phyloP scores from a whole-genome alignment of 2,113 vertebrate species.

The Psilopsiagon aurifrons region DNA sequence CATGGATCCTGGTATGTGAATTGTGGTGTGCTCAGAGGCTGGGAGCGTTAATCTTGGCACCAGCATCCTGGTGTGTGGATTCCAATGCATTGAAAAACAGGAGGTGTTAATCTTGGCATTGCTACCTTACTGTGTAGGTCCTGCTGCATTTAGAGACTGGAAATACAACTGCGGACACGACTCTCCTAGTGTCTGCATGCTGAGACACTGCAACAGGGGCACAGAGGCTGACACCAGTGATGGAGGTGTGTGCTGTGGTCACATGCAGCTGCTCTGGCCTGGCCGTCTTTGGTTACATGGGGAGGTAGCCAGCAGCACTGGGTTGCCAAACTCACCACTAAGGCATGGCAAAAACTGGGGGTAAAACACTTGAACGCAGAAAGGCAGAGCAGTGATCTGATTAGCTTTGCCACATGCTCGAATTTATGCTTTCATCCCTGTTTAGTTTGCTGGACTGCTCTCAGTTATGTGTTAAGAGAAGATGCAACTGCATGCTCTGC shows the following conservation, averaged over 20 bases:
- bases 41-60: conserved; percentile 47
- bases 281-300: neutral
- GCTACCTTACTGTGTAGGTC: neutral
- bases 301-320: neutral
- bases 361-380: neutral
- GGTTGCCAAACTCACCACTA: neutral
- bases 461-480: neutral
- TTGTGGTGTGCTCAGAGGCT: conserved; percentile 18
- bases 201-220: neutral
- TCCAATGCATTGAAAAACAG: neutral
- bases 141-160: conserved; percentile 1
- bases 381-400: neutral
- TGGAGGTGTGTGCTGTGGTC: neutral
- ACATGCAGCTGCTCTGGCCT: neutral
- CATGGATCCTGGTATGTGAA: neutral
- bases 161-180: neutral
- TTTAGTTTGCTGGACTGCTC: neutral
- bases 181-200: neutral
- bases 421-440: neutral
- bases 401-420: neutral
- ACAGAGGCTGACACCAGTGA: neutral
- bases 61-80: neutral
- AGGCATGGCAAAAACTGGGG: neutral
- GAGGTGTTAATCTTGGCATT: conserved; percentile 43
- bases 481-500: neutral